phyloP scores from a whole-genome alignment of 2,113 vertebrate genomes.

The Chrysemys picta region DNA sequence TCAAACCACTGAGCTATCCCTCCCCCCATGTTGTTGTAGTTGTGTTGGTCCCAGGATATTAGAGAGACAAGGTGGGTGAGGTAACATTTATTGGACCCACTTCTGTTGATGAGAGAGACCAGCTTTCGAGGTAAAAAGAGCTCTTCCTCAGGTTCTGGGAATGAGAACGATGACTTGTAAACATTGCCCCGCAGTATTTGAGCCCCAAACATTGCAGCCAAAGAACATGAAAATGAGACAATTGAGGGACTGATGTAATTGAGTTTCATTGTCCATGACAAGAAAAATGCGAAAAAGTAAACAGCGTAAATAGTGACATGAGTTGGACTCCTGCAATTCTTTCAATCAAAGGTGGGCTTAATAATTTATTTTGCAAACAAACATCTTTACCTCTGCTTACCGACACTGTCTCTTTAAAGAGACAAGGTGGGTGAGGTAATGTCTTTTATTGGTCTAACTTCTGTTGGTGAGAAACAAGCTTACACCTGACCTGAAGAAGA shows the following conservation, averaged over 20 bases:
- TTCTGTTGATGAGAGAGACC: not conserved
- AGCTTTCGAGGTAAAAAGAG: not conserved
- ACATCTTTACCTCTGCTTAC: accelerated
- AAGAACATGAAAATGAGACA: not conserved
- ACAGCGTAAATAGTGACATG: not conserved
- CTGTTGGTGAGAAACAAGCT: not conserved
- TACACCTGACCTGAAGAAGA: not conserved
- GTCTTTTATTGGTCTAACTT: not conserved
- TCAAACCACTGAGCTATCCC: too few relatives aligned
- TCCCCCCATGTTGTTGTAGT: not conserved
- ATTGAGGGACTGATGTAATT: not conserved
- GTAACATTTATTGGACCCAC: not conserved
- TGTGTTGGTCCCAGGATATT: not conserved
- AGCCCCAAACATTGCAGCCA: not conserved
- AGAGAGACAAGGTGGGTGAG: not conserved
- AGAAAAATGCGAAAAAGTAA: not conserved
- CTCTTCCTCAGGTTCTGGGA: not conserved
- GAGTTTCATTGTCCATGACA: not conserved
- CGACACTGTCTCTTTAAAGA: not conserved
- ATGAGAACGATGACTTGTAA: not conserved
- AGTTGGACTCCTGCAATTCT: not conserved
- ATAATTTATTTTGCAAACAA: not conserved
- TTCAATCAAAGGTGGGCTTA: not conserved
- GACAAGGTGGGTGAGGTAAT: not conserved
- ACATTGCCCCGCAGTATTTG: not conserved